Conservation (phyloP, 2,888 invertebrate genomes). For the Gymnoscelis rufifasciata region DNA sequence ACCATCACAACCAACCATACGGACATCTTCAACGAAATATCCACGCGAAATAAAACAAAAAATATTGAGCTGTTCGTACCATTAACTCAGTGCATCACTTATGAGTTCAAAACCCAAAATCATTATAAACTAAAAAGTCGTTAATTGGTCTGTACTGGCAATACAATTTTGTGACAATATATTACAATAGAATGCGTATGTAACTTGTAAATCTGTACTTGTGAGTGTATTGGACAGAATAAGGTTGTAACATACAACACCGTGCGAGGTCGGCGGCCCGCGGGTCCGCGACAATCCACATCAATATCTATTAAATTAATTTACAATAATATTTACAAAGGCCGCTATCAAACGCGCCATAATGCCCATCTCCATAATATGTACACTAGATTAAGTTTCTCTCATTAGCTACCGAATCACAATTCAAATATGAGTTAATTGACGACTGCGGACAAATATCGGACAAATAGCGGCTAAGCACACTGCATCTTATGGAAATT, state of each 20-base stretch:
- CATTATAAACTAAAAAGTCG: slow-evolving; percentile 57
- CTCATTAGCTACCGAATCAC: slow-evolving; percentile 80
- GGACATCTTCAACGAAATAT: slow-evolving; percentile 72
- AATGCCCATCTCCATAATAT: slow-evolving; percentile 78
- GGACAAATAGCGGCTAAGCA: slow-evolving; percentile 65
- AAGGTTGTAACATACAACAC: slow-evolving; percentile 58
- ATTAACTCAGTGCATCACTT: slow-evolving; percentile 57
- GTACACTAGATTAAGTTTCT: slow-evolving; percentile 76
- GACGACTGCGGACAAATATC: slow-evolving; percentile 78
- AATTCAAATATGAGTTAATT: slow-evolving; percentile 78
- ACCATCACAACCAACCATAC: slow-evolving; percentile 79
- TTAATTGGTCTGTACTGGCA: slow-evolving; percentile 70
- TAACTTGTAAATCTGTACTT: slow-evolving; percentile 68
- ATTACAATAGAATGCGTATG: slow-evolving; percentile 58
- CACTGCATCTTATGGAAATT: slow-evolving; percentile 75
- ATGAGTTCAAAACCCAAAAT: slow-evolving; percentile 63
- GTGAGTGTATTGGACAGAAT: slow-evolving; percentile 72
- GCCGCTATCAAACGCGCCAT: slow-evolving; percentile 63
- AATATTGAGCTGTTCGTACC: slow-evolving; percentile 62
- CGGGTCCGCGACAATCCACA: slow-evolving; percentile 44
- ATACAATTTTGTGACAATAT: slow-evolving; percentile 70
- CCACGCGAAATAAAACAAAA: slow-evolving; percentile 58
- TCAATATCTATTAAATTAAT: slow-evolving; percentile 69
- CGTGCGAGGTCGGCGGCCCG: slow-evolving; percentile 24
- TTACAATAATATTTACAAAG: slow-evolving; percentile 76